These are phyloP conservation scores for Pteronotus mesoamericanus DNA, from an alignment of 2,797 vertebrate genomes.

Conservation along the genomic window DNA sequence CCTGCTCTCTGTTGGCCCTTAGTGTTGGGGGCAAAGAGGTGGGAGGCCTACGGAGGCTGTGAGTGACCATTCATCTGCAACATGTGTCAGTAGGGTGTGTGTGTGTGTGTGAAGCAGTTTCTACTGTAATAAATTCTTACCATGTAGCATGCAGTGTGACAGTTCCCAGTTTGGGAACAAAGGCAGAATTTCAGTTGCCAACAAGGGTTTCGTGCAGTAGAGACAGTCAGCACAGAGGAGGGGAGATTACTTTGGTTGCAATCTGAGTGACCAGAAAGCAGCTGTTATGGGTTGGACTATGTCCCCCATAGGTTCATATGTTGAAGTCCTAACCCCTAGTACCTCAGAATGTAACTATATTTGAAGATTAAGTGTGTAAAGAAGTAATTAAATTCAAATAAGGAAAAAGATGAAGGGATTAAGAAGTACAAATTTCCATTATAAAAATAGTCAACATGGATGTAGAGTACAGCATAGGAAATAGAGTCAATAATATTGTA, in stretches of 20 bases:
- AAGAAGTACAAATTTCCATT: neutral
- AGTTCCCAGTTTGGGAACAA: neutral
- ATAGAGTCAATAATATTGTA: neutral
- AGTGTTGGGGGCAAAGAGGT: neutral
- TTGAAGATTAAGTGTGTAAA: neutral
- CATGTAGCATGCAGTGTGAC: neutral
- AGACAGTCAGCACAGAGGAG: neutral
- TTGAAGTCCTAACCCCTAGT: neutral
- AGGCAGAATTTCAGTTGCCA: neutral
- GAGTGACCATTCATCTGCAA: neutral
- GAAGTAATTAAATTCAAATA: neutral
- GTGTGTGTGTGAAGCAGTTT: neutral
- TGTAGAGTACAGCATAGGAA: neutral
- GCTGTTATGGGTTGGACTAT: neutral
- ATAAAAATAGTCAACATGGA: neutral
- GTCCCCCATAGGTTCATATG: neutral
- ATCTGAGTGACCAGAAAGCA: neutral
- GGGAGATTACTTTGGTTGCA: neutral
- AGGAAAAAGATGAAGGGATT: neutral
- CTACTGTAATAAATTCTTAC: neutral
- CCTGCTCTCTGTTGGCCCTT: neutral
- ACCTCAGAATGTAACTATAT: neutral
- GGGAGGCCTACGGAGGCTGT: fast-evolving
- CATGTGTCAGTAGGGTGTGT: neutral
- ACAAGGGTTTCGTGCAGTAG: neutral